Percentiles rank a stretch among this genome's conserved stretches.
Evolutionary conservation across 2,797 vertebrate species (phyloP).

Genomic region (Bothrops alternatus): DNA sequence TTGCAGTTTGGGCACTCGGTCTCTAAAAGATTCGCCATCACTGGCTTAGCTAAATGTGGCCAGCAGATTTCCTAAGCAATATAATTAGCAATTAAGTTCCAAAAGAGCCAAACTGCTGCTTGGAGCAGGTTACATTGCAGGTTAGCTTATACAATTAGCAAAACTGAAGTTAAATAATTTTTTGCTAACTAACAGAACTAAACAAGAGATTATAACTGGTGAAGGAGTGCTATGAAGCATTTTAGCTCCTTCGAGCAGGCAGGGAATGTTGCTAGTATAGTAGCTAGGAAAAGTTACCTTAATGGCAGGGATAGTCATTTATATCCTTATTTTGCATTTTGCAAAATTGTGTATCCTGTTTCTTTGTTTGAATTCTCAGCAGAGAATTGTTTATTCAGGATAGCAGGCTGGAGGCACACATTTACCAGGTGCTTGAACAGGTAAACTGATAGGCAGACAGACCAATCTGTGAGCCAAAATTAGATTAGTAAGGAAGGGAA

Average conservation of each 20-base stretch:
- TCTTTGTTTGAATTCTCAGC: not conserved
- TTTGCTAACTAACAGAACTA: not conserved
- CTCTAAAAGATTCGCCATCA: too few relatives aligned
- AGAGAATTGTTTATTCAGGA: not conserved
- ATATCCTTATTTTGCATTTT: not conserved
- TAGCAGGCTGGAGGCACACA: not conserved
- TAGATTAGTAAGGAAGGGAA: not conserved
- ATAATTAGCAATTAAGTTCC: not conserved
- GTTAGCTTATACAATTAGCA: not conserved
- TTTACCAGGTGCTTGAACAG: not conserved
- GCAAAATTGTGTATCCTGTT: not conserved
- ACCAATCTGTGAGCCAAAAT: not conserved
- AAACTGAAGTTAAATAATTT: conserved; percentile 3
- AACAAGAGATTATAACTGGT: not conserved
- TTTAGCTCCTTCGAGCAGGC: not conserved
- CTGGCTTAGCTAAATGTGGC: not conserved
- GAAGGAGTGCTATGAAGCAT: not conserved
- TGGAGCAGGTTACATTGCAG: not conserved
- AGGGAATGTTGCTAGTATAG: not conserved
- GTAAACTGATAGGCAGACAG: not conserved
- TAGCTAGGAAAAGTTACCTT: not conserved
- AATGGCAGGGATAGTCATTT: not conserved
- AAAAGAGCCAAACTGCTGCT: conserved; percentile 8
- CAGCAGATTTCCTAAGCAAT: conserved; percentile 1
- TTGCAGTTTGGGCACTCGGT: too few relatives aligned